phyloP scores from a whole-genome alignment of 2,797 vertebrate species.

The Lagorchestes hirsutus region DNA sequence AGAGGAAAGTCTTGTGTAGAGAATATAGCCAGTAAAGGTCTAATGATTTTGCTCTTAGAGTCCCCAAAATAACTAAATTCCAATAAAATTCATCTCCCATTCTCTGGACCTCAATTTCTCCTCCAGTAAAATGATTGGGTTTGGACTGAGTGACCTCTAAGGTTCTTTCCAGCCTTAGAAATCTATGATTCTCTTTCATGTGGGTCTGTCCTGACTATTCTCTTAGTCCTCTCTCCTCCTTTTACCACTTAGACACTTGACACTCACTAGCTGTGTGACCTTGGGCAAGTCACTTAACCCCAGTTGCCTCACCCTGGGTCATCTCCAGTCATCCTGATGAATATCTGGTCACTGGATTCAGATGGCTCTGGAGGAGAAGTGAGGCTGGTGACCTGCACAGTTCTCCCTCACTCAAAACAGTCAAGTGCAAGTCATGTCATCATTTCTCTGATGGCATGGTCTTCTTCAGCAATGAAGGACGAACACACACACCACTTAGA shows the following conservation, averaged over 20 bases:
- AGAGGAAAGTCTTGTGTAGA: background rate
- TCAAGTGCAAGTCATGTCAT: no score
- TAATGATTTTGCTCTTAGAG: background rate
- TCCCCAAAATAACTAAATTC: background rate
- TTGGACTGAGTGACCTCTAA: background rate
- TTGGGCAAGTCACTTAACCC: no score
- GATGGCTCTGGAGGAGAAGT: no score
- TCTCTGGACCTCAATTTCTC: background rate
- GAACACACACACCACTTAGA: background rate
- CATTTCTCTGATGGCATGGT: no score
- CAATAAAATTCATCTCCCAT: background rate
- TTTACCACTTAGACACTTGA: background rate
- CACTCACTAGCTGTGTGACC: no score
- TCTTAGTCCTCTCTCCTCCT: background rate
- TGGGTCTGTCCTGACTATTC: background rate
- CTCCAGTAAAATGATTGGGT: background rate
- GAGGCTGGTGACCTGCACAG: no score
- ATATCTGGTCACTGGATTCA: no score
- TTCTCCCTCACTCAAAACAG: no score
- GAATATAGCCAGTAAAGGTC: background rate
- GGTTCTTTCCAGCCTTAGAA: no score
- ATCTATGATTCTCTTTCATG: background rate
- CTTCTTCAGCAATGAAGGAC: no score
- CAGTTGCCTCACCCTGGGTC: no score
- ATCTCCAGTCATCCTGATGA: no score